These are phyloP conservation scores for Elysia crispata DNA, from an alignment of 2,888 invertebrate genomes.

Conservation along the genomic window DNA sequence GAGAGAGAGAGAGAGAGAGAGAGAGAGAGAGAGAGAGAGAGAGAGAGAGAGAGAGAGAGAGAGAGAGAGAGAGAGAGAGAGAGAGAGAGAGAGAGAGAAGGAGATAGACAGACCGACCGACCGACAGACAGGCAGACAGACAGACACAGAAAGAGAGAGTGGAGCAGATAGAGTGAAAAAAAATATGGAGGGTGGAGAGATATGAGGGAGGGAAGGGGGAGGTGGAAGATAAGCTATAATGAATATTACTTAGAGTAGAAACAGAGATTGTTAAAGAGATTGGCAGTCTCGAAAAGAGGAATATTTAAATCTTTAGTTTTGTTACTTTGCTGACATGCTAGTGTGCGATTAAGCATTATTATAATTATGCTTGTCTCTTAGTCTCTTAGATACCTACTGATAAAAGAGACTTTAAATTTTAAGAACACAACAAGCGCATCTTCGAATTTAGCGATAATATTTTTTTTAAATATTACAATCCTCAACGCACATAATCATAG, in stretches of 20 bases:
- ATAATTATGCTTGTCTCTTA: too few relatives aligned
- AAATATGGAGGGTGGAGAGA: slow-evolving; percentile 37
- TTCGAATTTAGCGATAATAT: too few relatives aligned
- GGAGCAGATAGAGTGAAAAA: slow-evolving; percentile 31
- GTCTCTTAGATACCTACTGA: too few relatives aligned
- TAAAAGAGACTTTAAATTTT: too few relatives aligned
- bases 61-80: not conserved
- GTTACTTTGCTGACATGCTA: too few relatives aligned
- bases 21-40: slow-evolving; percentile 42
- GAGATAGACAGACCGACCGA: slow-evolving; percentile 17
- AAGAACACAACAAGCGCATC: too few relatives aligned
- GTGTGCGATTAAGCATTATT: too few relatives aligned
- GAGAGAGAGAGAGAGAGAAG: slow-evolving; percentile 35
- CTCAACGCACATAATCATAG: too few relatives aligned
- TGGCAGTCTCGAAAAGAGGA: not conserved
- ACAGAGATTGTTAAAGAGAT: not conserved
- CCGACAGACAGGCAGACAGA: slow-evolving; percentile 35
- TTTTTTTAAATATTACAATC: too few relatives aligned
- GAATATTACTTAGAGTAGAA: too few relatives aligned
- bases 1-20: slow-evolving; percentile 21
- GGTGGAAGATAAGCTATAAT: too few relatives aligned
- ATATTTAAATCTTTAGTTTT: too few relatives aligned
- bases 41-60: slow-evolving; percentile 1
- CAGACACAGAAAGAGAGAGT: slow-evolving; percentile 40
- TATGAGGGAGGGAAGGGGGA: not conserved